Evolutionary conservation across 2,888 invertebrate species (phyloP).

Genomic region (Cheilosia pagana): DNA sequence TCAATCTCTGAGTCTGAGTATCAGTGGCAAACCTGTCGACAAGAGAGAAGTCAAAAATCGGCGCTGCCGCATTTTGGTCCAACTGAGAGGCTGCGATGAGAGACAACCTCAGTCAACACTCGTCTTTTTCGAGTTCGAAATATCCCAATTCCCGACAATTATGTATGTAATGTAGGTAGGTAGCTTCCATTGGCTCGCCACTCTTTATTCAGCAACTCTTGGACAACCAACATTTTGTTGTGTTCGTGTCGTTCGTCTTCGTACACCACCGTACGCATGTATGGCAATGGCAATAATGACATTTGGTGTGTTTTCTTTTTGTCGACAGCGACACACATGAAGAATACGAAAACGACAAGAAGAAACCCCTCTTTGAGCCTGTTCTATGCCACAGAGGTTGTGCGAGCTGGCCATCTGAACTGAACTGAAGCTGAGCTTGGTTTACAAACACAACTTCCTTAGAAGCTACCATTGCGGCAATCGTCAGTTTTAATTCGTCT

Average conservation of each 20-base stretch:
- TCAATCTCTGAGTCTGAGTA: no score
- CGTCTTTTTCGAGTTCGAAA: conserved; percentile 61
- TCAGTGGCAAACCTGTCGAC: no score
- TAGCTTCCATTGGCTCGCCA: background rate
- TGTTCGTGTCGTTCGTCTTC: conserved; percentile 50
- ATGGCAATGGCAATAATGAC: conserved; percentile 44
- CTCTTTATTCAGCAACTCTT: conserved; percentile 67
- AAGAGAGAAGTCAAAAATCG: conserved; percentile 11
- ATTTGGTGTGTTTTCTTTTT: conserved; percentile 54
- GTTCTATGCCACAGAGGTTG: conserved; percentile 50
- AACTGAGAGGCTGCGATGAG: background rate
- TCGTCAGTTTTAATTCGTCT: conserved; percentile 70
- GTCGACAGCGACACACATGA: conserved; percentile 48
- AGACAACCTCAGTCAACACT: background rate
- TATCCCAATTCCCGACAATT: background rate
- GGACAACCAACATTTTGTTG: conserved; percentile 43
- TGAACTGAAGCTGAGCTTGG: conserved; percentile 57
- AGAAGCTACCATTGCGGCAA: conserved; percentile 57
- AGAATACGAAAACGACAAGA: conserved; percentile 53
- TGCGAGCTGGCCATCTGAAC: conserved; percentile 28
- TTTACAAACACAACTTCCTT: conserved; percentile 59
- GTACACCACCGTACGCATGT: conserved; percentile 21
- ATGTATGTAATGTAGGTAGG: background rate
- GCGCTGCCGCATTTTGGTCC: conserved; percentile 33
- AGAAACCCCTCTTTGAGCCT: conserved; percentile 63